Base-by-base conservation (phyloP, 2,888 invertebrate species). In the Coenonympha arcania region DNA sequence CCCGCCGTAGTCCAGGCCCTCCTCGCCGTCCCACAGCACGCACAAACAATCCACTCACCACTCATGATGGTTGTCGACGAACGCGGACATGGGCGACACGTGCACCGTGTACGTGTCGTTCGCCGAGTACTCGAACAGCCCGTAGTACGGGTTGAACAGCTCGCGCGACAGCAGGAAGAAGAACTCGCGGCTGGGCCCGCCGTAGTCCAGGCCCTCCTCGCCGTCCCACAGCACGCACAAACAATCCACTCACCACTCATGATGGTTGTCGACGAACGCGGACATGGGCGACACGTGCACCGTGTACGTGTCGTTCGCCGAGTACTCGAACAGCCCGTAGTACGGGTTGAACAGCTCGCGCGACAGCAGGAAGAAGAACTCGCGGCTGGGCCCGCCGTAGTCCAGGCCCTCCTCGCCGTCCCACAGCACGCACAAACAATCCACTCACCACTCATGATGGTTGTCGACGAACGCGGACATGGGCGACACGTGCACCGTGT, bases 401-500 rank as follows among this genome's bases (percentile, higher is more conserved):
- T n/a, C n/a, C n/a, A n/a, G n/a, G n/a, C n/a, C n/a, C n/a, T n/a
- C n/a, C n/a, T n/a, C n/a, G n/a, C n/a, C n/a, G n/a, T n/a, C n/a
- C n/a, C n/a, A n/a, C n/a, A n/a, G n/a, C n/a, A n/a, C n/a, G n/a
- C n/a, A n/a, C n/a, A n/a, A n/a, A n/a, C n/a, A n/a, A n/a, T n/a
- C n/a, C n/a, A n/a, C n/a, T n/a, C n/a, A n/a, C 97, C 98, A 98
- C 78, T 98, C 96, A 66, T 96, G 95, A 76, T 96, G 95, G 72
- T 98, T 97, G 70, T 98, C 98, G 16, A 98, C 98, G 70, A 98
- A 98, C 0, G 96, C 94, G 2, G 98, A 98, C 93, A 98, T 93
- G 0, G 98, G 97, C 19, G 95, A 95, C 54, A 95, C 93, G 80
- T 95, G 95, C 16, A 98, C 98, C 4, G 98, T 98, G 75, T 98